Evolutionary conservation across 2,888 invertebrate genomes (phyloP).

Genomic region (Nineta flava): DNA sequence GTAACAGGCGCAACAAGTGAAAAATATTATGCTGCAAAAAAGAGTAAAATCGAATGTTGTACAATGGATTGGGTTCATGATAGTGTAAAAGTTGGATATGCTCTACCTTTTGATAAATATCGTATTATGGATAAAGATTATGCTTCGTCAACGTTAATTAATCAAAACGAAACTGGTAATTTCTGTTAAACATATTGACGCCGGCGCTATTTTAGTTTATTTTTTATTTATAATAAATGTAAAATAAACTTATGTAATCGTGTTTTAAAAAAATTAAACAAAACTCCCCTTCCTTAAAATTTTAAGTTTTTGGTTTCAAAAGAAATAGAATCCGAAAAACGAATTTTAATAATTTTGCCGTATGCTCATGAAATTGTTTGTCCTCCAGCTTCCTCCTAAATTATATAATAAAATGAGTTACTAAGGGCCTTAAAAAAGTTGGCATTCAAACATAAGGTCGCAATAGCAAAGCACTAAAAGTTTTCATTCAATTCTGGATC

Average conservation of each 20-base stretch:
- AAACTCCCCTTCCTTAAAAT: neutral
- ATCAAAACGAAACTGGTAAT: neutral
- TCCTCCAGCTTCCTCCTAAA: no score
- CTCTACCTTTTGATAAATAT: slow-evolving; percentile 43
- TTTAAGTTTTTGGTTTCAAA: no score
- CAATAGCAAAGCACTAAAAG: no score
- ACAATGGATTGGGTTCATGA: slow-evolving; percentile 64
- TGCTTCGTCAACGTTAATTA: slow-evolving; percentile 1
- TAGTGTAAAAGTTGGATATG: slow-evolving; percentile 54
- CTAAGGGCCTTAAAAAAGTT: no score
- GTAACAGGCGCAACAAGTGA: slow-evolving; percentile 47
- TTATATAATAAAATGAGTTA: no score
- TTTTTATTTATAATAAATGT: no score
- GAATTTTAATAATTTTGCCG: no score
- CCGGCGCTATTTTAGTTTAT: no score
- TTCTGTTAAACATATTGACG: neutral
- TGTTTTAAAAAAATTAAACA: neutral
- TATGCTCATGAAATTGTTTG: no score
- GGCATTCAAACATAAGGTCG: no score
- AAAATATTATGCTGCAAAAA: slow-evolving; percentile 48
- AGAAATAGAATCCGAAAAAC: neutral
- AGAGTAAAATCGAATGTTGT: slow-evolving; percentile 44
- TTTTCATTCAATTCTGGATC: no score
- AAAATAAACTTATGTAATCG: no score
- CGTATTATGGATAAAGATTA: slow-evolving; percentile 32